Evolutionary conservation across 30 jellyfish, hydroid and myxozoan genomes (phyloP).

Genomic region (Chironex yamaguchii): DNA sequence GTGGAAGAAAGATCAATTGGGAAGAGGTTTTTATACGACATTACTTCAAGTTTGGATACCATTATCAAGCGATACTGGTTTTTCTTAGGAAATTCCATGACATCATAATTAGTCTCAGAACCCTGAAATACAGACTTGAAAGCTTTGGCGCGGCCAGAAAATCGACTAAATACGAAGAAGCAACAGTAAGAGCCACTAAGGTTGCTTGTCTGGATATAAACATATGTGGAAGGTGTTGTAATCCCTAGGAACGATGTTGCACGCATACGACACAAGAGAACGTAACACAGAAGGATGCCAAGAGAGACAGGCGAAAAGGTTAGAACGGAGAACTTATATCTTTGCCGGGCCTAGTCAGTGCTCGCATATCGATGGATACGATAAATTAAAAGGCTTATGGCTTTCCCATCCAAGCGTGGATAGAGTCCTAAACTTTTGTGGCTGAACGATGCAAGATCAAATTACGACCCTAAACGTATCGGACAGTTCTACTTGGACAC

Average conservation of each 20-base stretch:
- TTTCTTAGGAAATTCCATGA: conserved; percentile 62
- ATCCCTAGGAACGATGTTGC: conserved; percentile 57
- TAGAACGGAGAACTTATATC: conserved; percentile 21
- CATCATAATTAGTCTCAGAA: conserved; percentile 53
- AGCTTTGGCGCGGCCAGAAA: conserved; percentile 65
- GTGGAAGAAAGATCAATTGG: conserved; percentile 59
- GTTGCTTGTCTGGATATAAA: conserved; percentile 68
- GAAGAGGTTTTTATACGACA: conserved; percentile 57
- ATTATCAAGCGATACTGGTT: conserved; percentile 53
- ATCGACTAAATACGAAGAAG: conserved; percentile 43
- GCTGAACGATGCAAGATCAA: conserved; percentile 59
- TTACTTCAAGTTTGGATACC: conserved; percentile 60
- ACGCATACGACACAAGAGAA: conserved; percentile 39
- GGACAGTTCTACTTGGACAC: conserved; percentile 51
- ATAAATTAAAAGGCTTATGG: conserved; percentile 66
- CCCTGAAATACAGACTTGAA: conserved; percentile 52
- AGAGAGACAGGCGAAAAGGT: conserved; percentile 48
- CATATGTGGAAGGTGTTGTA: conserved; percentile 56
- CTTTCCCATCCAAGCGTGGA: conserved; percentile 80
- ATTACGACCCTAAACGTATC: conserved; percentile 55
- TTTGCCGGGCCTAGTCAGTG: conserved; percentile 68
- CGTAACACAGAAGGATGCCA: conserved; percentile 70
- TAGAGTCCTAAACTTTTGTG: conserved; percentile 73
- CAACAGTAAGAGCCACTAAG: conserved; percentile 49
- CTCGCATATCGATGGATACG: conserved; percentile 78